phyloP scores from a whole-genome alignment of 2,113 vertebrate species.

The Oxyruncus cristatus region DNA sequence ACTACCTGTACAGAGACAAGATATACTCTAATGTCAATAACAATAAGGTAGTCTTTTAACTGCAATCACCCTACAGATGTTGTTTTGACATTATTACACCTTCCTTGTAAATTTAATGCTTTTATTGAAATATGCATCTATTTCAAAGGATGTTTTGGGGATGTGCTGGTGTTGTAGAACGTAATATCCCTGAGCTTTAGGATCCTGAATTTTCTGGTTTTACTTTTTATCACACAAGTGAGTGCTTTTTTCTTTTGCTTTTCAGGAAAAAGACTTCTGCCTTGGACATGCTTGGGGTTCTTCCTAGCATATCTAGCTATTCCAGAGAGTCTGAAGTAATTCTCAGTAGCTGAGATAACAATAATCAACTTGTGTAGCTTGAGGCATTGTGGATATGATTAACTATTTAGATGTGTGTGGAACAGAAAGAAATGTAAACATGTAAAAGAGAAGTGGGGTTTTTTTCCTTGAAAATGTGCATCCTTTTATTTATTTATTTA shows the following conservation, averaged over 20 bases:
- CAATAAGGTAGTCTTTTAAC: not conserved
- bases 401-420: not conserved
- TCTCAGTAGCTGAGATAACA: not conserved
- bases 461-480: not conserved
- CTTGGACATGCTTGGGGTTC: not conserved
- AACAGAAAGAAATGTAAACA: not conserved
- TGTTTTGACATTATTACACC: not conserved
- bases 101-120: not conserved
- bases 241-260: not conserved
- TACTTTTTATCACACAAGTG: not conserved
- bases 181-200: not conserved
- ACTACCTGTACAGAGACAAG: not conserved
- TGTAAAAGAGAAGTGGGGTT: not conserved
- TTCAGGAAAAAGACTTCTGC: not conserved
- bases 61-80: not conserved
- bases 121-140: not conserved
- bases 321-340: not conserved
- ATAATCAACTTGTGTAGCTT: not conserved
- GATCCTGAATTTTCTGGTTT: not conserved
- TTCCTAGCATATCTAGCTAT: not conserved
- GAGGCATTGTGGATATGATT: not conserved
- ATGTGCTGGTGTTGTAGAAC: not conserved
- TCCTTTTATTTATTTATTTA: not conserved
- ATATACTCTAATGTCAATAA: not conserved
- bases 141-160: not conserved